A percentile compares a stretch with the other conserved stretches of the same genome.
Conservation (phyloP, 2,888 invertebrate species). For the Stegophylla sp. region DNA sequence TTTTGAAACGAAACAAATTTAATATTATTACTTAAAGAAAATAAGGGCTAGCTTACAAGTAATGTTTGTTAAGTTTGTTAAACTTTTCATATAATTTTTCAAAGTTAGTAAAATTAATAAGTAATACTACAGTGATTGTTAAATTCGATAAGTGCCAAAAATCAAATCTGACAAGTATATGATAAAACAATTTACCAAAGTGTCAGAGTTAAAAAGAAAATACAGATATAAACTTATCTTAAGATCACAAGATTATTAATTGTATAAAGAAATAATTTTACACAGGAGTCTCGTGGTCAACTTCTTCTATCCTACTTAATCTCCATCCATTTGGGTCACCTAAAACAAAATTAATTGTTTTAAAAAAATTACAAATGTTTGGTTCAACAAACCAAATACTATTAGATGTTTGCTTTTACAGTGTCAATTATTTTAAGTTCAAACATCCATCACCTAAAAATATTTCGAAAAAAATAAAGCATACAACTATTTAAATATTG, state of each 20-base stretch:
- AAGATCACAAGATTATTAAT: conserved; percentile 58
- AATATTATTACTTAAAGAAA: conserved; percentile 40
- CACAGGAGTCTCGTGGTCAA: conserved; percentile 82
- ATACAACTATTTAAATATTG: neutral
- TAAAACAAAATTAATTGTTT: conserved; percentile 37
- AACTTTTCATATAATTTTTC: conserved; percentile 14
- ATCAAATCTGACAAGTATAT: conserved; percentile 47
- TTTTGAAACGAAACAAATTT: conserved; percentile 43
- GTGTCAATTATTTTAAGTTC: neutral
- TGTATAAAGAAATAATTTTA: conserved; percentile 64
- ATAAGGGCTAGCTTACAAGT: conserved; percentile 38
- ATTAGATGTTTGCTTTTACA: neutral
- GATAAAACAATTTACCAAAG: conserved; percentile 13
- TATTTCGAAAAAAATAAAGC: neutral
- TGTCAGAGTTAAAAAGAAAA: conserved; percentile 38
- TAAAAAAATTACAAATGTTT: neutral
- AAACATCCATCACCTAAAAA: neutral
- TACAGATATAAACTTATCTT: conserved; percentile 49
- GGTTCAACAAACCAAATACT: neutral
- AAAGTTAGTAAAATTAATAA: conserved; percentile 41
- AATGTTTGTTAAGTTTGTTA: conserved; percentile 15
- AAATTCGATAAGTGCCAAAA: conserved; percentile 59
- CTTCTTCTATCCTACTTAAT: conserved; percentile 80
- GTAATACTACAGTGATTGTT: conserved; percentile 57
- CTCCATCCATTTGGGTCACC: conserved; percentile 80